Evolutionary conservation across 2,113 vertebrate genomes (phyloP), one percentile per base, ranked within the genome.

Genomic region (Indicator maculatus): DNA sequence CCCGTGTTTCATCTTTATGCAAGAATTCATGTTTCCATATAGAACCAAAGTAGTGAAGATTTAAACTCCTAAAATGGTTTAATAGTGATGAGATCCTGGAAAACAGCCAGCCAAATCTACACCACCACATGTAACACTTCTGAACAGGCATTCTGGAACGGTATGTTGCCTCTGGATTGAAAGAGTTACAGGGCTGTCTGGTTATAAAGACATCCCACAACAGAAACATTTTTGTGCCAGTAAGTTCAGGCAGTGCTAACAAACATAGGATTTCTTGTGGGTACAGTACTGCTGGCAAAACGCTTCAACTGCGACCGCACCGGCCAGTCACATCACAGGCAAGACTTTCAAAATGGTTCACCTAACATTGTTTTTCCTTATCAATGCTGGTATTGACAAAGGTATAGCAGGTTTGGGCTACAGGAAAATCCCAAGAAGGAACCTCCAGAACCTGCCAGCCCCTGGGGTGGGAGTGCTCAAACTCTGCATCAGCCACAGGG

Each of bases 171-270:
- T 73, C 56, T 78, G 53, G 18, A 72, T 28, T 75, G 31, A 66
- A 45, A 64, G 55, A 93, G 38, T 77, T 69, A 75, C 5, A 1
- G 23, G 23, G 27, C 39, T 80, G 41, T 75, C 83, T 81, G 61
- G 14, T 78, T 93, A 90, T 84, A 66, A 83, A 86, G 77, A 90
- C 89, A 91, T 67, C 19, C 14, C 61, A 45, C 0, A 0, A 58
- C 58, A 93, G 77, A 93, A 90, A 81, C 0, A 0, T n/a, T 81
- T 56, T 73, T n/a, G 33, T 0, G 1, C 36, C 63, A 72, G 38
- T 38, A 86, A 76, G 58, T 80, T 83, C 66, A 90, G 65, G 44
- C 53, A 75, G 58, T 36, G 36, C 69, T 83, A 81, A 81, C 38
- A 93, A 85, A 71, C 64, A 44, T 1, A 1, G 20, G 38, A 67